Evolutionary conservation across 2,888 invertebrate genomes (phyloP).

Genomic region (Autographa gamma): DNA sequence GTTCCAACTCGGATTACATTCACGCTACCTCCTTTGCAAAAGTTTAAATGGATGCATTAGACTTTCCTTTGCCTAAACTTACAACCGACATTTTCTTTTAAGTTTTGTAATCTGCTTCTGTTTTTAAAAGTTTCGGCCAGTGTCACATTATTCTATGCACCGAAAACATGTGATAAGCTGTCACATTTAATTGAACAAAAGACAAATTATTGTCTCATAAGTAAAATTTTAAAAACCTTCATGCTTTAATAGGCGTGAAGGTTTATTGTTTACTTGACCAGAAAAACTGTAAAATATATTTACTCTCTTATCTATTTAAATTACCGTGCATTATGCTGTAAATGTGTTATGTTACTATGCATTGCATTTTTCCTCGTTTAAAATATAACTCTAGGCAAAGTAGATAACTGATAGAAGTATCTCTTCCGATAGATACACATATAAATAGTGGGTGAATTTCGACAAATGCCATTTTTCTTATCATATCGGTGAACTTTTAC

Average conservation of each 20-base stretch:
- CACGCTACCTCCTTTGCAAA: constrained; percentile 54
- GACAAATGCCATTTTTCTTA: too few relatives aligned
- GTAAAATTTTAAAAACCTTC: constrained; percentile 3
- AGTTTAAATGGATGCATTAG: constrained; percentile 43
- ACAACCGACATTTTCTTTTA: too few relatives aligned
- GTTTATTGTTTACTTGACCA: neutral
- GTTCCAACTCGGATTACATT: constrained; percentile 50
- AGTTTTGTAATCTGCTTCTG: too few relatives aligned
- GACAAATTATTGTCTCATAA: neutral
- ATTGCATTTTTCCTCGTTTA: constrained; percentile 45
- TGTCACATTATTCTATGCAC: neutral
- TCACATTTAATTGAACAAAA: neutral
- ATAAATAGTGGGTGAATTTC: too few relatives aligned
- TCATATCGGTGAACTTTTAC: too few relatives aligned
- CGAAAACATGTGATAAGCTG: constrained; percentile 1
- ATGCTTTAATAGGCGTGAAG: constrained; percentile 7
- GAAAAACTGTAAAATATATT: neutral
- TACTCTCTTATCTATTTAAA: neutral
- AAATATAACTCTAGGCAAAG: constrained; percentile 31
- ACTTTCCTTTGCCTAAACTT: constrained; percentile 1
- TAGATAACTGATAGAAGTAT: constrained; percentile 11
- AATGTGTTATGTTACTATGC: constrained; percentile 27
- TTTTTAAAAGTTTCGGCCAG: too few relatives aligned
- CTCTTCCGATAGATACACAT: neutral
- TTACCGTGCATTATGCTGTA: constrained; percentile 14